Percentiles rank a stretch among this genome's conserved stretches.
Conservation (phyloP, 2,113 vertebrate species). For the Semnopithecus entellus region DNA sequence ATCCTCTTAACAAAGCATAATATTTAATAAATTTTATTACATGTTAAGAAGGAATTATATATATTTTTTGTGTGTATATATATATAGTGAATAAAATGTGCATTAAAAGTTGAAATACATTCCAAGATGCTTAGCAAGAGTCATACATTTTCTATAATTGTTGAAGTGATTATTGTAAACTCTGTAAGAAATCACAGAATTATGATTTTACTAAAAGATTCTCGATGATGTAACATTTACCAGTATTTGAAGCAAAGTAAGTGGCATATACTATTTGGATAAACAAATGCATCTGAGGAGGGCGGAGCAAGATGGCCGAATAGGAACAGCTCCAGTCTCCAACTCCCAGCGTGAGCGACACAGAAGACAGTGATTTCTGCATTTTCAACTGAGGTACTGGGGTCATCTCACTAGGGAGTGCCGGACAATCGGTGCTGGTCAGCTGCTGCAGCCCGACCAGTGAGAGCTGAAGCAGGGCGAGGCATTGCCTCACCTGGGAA, state of each 20-base stretch:
- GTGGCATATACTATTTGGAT: neutral
- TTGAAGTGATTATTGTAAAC: neutral
- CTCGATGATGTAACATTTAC: neutral
- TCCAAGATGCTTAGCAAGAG: neutral
- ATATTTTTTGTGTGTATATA: neutral
- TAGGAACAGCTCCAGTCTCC: no score
- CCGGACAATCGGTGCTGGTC: no score
- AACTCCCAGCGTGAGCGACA: no score
- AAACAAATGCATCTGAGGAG: neutral
- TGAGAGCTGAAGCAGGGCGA: no score
- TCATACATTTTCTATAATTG: neutral
- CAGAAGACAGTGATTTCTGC: no score
- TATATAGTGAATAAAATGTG: neutral
- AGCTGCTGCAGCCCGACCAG: no score
- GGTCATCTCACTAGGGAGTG: no score
- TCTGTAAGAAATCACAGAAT: neutral
- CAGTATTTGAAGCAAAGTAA: neutral
- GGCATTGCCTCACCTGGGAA: no score
- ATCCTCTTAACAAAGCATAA: neutral
- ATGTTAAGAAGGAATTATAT: neutral
- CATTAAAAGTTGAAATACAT: neutral
- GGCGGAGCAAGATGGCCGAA: no score
- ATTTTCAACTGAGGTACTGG: no score
- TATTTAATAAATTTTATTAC: neutral
- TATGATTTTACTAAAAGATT: slow-evolving; percentile 35